A percentile compares a stretch with the other conserved stretches of the same genome.
phyloP scores from a whole-genome alignment of 37 sponge, comb jelly and placozoan species.

The Lycopodina hypogea region DNA sequence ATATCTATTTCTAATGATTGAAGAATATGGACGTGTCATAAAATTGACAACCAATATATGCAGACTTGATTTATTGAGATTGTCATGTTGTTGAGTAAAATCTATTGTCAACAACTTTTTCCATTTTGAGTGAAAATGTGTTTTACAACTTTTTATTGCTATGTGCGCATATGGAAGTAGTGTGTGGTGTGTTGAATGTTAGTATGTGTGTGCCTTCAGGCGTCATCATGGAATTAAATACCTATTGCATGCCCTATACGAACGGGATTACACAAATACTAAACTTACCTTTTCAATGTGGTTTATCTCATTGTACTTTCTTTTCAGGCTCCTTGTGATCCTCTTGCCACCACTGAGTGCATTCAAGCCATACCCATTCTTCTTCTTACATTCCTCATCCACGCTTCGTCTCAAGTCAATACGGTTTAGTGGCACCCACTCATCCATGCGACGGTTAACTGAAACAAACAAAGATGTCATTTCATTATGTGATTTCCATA shows the following conservation, averaged over 20 bases:
- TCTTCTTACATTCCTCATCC: constrained; percentile 45
- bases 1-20: not conserved
- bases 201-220: not conserved
- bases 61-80: no score
- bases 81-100: not conserved
- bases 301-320: constrained; percentile 97
- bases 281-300: constrained; percentile 72
- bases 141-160: no score
- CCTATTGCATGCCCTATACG: not conserved
- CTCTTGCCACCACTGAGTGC: constrained; percentile 68
- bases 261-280: not conserved
- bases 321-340: constrained; percentile 92
- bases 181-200: no score
- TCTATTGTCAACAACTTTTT: not conserved
- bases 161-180: no score
- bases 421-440: constrained; percentile 79
- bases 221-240: no score
- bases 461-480: no score
- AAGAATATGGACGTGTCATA: no score
- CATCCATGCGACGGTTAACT: constrained; percentile 96
- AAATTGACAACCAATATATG: no score
- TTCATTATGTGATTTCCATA: no score
- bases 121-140: not conserved
- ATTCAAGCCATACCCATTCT: constrained; percentile 25
- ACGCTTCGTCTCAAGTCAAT: constrained; percentile 62